Conservation (phyloP, 2,888 invertebrate species). For the Archaeoteleia sp. region DNA sequence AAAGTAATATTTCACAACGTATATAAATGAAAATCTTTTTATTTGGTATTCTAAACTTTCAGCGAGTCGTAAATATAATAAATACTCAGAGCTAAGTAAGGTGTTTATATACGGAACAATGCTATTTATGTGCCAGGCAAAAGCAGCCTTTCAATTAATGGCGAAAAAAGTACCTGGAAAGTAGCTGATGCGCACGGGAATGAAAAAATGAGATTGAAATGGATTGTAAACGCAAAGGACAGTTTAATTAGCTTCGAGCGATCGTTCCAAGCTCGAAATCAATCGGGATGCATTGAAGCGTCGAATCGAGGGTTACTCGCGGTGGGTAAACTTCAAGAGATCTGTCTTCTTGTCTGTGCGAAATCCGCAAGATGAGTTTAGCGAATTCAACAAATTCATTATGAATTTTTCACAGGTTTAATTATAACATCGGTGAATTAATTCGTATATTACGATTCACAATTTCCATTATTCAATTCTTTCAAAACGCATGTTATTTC, state of each 20-base stretch:
- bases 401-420: neutral
- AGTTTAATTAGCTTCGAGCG: slow-evolving; percentile 26
- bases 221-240: slow-evolving; percentile 23
- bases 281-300: slow-evolving; percentile 23
- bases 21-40: too few species aligned
- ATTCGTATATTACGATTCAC: neutral
- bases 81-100: too few species aligned
- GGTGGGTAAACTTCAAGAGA: slow-evolving; percentile 14
- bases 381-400: slow-evolving; percentile 4
- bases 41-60: too few species aligned
- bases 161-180: neutral
- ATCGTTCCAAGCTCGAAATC: slow-evolving; percentile 16
- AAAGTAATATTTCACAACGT: too few species aligned
- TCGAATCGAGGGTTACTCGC: slow-evolving; percentile 15
- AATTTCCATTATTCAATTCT: slow-evolving; percentile 1
- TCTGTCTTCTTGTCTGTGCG: slow-evolving; percentile 3
- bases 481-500: neutral
- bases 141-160: neutral
- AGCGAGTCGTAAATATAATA: too few species aligned
- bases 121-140: too few species aligned
- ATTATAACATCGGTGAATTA: neutral
- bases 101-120: too few species aligned
- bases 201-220: slow-evolving; percentile 15
- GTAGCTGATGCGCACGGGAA: neutral
- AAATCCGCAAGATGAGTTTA: neutral